A percentile compares a stretch with the other conserved stretches of the same genome.
Conservation (phyloP, 2,797 vertebrate genomes). For the Phrynocephalus vlangalii region DNA sequence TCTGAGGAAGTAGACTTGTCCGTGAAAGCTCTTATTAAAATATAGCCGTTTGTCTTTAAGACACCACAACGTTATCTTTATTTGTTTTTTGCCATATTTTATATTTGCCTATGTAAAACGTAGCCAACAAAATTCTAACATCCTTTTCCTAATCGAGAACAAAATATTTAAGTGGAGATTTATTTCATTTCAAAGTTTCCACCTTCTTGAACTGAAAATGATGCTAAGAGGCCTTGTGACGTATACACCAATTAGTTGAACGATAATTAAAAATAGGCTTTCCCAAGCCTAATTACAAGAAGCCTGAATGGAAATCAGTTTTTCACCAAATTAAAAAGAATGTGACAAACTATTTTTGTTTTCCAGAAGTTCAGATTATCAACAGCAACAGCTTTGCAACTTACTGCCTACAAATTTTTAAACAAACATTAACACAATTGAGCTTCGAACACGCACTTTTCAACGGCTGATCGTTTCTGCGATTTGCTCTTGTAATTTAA, state of each 20-base stretch:
- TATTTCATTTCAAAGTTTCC: not conserved
- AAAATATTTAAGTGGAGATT: not conserved
- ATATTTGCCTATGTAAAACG: not conserved
- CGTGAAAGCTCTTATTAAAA: too few species aligned
- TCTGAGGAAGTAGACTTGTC: too few species aligned
- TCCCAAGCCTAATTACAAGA: not conserved
- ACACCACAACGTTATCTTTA: too few species aligned
- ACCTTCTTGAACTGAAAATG: not conserved
- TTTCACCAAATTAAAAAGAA: too few species aligned
- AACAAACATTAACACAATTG: not conserved
- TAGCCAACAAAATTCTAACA: not conserved
- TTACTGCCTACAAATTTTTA: not conserved
- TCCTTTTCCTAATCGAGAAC: not conserved
- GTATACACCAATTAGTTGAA: not conserved
- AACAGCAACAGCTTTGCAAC: not conserved
- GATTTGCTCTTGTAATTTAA: constrained; percentile 99
- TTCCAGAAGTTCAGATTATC: too few species aligned
- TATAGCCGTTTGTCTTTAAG: too few species aligned
- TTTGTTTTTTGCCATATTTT: too few species aligned
- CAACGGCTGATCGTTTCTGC: constrained; percentile 97
- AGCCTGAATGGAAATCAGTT: too few species aligned
- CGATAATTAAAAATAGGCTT: not conserved
- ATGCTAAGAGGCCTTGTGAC: not conserved
- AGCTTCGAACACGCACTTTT: constrained; percentile 85
- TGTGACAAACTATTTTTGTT: too few species aligned